Conservation (phyloP, 2,113 vertebrate species). For the Hemichromis elongatus region DNA sequence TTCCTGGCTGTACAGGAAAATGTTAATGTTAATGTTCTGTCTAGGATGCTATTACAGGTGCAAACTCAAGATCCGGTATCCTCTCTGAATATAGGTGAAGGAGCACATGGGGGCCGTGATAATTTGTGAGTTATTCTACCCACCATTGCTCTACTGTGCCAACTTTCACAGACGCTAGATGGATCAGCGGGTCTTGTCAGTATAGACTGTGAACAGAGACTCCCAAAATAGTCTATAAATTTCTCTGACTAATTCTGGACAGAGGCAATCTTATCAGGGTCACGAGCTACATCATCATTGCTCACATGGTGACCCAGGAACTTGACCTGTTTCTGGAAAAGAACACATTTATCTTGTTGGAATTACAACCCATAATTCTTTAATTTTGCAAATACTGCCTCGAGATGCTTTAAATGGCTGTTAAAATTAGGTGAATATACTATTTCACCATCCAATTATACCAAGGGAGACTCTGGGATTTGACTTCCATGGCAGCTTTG, state of each 20-base stretch:
- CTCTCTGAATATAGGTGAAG: too few relatives aligned
- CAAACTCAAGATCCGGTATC: too few relatives aligned
- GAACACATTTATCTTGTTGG: too few relatives aligned
- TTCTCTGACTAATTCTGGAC: neutral
- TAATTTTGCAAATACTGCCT: too few relatives aligned
- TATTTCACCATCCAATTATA: constrained; percentile 9
- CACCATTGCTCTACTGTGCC: neutral
- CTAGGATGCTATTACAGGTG: too few relatives aligned
- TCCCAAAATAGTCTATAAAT: neutral
- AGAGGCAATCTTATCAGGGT: too few relatives aligned
- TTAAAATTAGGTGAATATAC: neutral
- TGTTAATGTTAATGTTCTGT: too few relatives aligned
- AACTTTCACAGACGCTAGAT: neutral
- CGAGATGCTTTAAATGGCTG: neutral
- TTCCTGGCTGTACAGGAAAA: too few relatives aligned
- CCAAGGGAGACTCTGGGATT: neutral
- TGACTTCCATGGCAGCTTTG: neutral
- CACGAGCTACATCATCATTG: too few relatives aligned
- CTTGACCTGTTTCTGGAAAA: neutral
- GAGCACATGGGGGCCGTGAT: too few relatives aligned
- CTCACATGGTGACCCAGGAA: too few relatives aligned
- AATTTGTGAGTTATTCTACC: neutral
- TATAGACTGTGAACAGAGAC: neutral
- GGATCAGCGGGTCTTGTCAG: neutral
- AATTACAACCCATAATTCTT: too few relatives aligned